Base-by-base conservation (phyloP, 2,888 invertebrate genomes). In the Heterodera filipjevi region DNA sequence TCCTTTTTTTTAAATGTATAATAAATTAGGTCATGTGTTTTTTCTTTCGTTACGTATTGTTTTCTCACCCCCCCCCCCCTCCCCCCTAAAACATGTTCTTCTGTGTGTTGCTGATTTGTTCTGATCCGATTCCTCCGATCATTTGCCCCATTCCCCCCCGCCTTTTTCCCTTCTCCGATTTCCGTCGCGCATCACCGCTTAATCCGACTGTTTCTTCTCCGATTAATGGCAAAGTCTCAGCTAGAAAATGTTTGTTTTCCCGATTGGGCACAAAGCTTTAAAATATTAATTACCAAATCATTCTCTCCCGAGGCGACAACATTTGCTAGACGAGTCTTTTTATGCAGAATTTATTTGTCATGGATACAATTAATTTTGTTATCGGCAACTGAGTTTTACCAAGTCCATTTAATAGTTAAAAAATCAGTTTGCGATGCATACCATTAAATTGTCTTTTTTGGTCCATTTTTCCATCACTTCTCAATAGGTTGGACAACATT, bases 51-150 rank as follows among this genome's bases (percentile, higher is more conserved):
- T 27, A 59, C 12, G 59, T 12, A n/a, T 59, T 59, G n/a, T 27
- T 33, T 72, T 5, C 19, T 33, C 19, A 12, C 19, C 19, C 32
- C 22, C 32, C 39, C 16, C 22, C 44, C 19, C 22, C 32, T 71
- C 59, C 39, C 35, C n/a, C 2, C 14, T n/a, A 19, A n/a, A 64
- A 44, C 39, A 44, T 46, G 53, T 39, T 35, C 35, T n/a, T 8
- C 39, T 12, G 30, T 12, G 30, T 71, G 32, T 22, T 39, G 27
- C 44, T 32, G 30, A 27, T 33, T 71, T 71, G 44, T 30, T 33
- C 59, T 72, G 72, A 53, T 72, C 72, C 49, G 72, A 72, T 73
- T 73, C 59, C 64, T 73, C 59, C 64, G 73, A 44, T 64, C 73
- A 73, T 22, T n/a, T 19, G 19, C 35, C 59, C 32, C 35, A 39